Base-by-base conservation (phyloP, 2,113 vertebrate genomes). In the Gymnobelideus leadbeateri region DNA sequence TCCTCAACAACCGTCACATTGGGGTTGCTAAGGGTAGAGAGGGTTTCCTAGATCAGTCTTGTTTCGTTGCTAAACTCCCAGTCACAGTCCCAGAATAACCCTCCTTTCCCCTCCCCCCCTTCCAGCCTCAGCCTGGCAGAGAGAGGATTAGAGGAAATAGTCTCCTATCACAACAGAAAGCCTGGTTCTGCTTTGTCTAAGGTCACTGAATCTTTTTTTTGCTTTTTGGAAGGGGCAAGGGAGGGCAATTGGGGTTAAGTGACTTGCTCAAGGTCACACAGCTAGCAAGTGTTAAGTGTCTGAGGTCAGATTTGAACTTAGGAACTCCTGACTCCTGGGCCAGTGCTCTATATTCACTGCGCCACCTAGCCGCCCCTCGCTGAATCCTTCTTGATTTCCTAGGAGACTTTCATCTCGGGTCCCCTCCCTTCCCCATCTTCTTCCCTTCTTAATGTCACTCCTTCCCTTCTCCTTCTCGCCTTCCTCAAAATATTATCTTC, bases 61-160 rank as follows among this genome's bases (percentile, higher is more conserved):
- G 61, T n/a, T 77, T n/a, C 61, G 12, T n/a, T n/a, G 31, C 61
- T 77, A 77, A 31, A 77, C 12, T 12, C 31, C 31, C 61, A 77
- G 61, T 14, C 61, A 77, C 14, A 6, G 61, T 77, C 37, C 61
- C 61, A 77, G 61, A 77, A 77, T 28, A 16, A 8, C 55, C 8
- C 25, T 8, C 25, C 57, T 49, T 4, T 4, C 31, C 12, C 55
- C 8, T 8, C 8, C 0, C 23, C 54, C 25, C 8, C 0, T 6
- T 24, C 25, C 25, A 25, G 31, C 12, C 61, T n/a, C 31, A 77
- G 14, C 31, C 61, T 77, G 61, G 61, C 31, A 77, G 61, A 77
- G 61, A 77, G 12, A 77, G 31, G 61, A 77, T 77, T 77, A 77
- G 14, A 77, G 61, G 37, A 77, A 77, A 77, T 37, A 77, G 61